phyloP scores from a whole-genome alignment of 2,113 vertebrate species.

The Struthio camelus region DNA sequence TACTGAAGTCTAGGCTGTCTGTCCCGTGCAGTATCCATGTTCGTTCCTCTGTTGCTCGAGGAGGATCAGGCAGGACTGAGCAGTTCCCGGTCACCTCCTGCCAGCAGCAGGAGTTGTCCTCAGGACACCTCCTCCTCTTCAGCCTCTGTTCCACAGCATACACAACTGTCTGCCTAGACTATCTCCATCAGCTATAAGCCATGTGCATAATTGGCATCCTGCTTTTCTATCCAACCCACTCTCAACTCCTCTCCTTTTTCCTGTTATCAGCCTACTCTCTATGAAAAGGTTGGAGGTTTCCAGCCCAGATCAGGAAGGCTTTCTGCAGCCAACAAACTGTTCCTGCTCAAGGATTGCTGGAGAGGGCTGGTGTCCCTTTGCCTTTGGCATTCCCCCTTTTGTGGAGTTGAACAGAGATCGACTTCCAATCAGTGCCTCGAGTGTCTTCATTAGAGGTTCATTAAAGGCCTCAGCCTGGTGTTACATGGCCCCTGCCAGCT shows the following conservation, averaged over 20 bases:
- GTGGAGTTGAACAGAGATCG: not conserved
- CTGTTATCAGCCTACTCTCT: not conserved
- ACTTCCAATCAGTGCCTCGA: not conserved
- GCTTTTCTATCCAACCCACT: not conserved
- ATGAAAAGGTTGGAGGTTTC: not conserved
- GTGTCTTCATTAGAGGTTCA: not conserved
- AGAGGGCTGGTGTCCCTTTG: accelerated
- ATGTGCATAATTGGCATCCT: not conserved
- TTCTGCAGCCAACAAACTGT: not conserved
- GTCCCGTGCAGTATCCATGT: too few species aligned
- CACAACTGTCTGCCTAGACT: not conserved
- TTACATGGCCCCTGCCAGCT: not conserved
- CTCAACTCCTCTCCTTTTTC: not conserved
- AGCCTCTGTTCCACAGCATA: not conserved
- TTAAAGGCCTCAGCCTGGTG: not conserved
- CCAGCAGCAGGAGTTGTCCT: not conserved
- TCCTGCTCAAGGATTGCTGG: not conserved
- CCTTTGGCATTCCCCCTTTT: not conserved
- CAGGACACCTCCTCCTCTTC: not conserved
- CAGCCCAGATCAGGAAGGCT: not conserved
- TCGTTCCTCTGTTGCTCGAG: too few species aligned
- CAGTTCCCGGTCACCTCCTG: too few species aligned
- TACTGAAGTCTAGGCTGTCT: too few species aligned
- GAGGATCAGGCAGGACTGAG: too few species aligned
- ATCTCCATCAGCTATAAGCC: not conserved